Conservation (phyloP, 2,113 vertebrate species). For the Kryptolebias marmoratus region DNA sequence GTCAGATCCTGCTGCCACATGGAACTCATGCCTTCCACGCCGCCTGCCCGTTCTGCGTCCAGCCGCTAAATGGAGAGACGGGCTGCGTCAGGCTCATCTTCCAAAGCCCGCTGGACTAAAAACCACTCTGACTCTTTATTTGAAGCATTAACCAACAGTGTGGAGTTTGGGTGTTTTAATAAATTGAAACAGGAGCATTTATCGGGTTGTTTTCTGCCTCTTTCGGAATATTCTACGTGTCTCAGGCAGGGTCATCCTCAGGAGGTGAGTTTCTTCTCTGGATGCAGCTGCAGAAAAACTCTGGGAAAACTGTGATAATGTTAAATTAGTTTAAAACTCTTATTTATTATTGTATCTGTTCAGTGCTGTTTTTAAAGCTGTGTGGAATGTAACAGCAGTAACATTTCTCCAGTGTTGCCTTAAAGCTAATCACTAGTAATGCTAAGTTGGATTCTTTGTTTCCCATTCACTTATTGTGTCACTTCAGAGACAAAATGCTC, state of each 20-base stretch:
- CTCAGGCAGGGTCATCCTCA: not conserved
- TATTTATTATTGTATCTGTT: conserved; percentile 46
- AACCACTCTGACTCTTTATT: not conserved
- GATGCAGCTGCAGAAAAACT: not conserved
- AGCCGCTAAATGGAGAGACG: conserved; percentile 86
- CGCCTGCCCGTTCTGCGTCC: conserved; percentile 93
- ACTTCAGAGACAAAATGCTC: not conserved
- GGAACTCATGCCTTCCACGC: conserved; percentile 92
- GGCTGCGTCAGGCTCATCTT: conserved; percentile 93
- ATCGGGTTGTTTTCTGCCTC: not conserved
- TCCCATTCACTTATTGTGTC: not conserved
- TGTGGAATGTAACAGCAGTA: conserved; percentile 5
- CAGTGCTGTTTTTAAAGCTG: conserved; percentile 1
- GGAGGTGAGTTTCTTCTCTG: conserved; percentile 1
- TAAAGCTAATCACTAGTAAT: not conserved
- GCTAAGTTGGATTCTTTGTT: not conserved
- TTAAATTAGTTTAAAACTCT: conserved; percentile 7
- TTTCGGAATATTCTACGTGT: not conserved
- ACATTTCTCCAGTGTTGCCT: not conserved
- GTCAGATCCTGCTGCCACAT: conserved; percentile 89
- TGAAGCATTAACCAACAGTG: not conserved
- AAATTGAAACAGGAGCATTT: not conserved
- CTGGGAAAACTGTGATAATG: conserved; percentile 9
- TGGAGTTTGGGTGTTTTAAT: not conserved
- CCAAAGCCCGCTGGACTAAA: conserved; percentile 87